Percentiles rank a stretch among this genome's conserved stretches.
Evolutionary conservation across 2,888 invertebrate genomes (phyloP).

Genomic region (Ormia ochracea): DNA sequence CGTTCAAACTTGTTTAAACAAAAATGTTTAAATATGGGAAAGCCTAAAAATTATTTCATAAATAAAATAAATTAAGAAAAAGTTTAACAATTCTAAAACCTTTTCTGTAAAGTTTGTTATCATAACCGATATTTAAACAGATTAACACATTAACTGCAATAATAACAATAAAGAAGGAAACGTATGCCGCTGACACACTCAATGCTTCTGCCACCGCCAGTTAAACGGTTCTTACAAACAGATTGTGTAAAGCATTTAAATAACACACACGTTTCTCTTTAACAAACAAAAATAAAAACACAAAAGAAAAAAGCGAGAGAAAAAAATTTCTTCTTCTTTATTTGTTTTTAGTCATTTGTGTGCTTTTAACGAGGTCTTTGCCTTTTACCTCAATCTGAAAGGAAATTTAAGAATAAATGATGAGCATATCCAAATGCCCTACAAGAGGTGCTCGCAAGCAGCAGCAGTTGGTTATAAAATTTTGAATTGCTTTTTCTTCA

Average conservation of each 20-base stretch:
- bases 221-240: constrained; percentile 29
- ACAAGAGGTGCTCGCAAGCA: not conserved
- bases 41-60: not conserved
- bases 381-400: constrained; percentile 22
- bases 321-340: not conserved
- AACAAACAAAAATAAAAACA: not conserved
- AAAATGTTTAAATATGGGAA: too few species aligned
- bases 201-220: not conserved
- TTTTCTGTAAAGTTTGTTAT: constrained; percentile 11
- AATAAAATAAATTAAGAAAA: not conserved
- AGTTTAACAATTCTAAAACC: not conserved
- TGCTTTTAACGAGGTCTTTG: constrained; percentile 41
- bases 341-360: constrained; percentile 3
- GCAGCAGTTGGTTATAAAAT: not conserved
- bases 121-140: constrained; percentile 2
- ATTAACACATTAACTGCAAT: constrained; percentile 6
- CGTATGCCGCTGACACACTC: constrained; percentile 5
- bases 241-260: constrained; percentile 5
- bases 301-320: not conserved
- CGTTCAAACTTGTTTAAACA: not conserved
- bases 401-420: not conserved
- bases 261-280: constrained; percentile 23
- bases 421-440: not conserved
- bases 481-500: not conserved
- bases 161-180: not conserved